phyloP scores from a whole-genome alignment of 2,113 vertebrate species.

The Myanophis thanlyinensis region DNA sequence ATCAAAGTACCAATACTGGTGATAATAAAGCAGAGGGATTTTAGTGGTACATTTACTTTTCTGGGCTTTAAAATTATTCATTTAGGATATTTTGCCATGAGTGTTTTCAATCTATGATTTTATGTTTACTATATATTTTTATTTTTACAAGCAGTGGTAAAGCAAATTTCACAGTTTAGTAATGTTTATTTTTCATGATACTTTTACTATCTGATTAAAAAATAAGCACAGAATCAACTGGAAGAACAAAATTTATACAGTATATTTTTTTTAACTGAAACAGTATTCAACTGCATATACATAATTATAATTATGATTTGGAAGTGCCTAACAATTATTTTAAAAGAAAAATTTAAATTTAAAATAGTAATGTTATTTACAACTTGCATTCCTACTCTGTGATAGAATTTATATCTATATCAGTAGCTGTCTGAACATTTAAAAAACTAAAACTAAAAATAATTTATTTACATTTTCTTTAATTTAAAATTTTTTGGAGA shows the following conservation, averaged over 20 bases:
- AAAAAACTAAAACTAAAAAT: background rate
- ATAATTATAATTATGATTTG: no score
- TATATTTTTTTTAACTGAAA: no score
- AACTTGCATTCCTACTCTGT: background rate
- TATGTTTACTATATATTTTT: background rate
- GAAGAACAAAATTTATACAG: no score
- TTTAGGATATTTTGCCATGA: background rate
- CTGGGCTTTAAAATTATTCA: background rate
- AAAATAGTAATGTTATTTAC: background rate
- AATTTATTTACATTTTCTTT: background rate
- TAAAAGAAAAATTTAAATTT: rapidly evolving
- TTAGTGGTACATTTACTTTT: background rate
- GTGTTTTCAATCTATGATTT: background rate
- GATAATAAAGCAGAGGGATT: background rate
- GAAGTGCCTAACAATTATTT: background rate
- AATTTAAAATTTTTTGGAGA: background rate
- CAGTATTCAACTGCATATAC: no score
- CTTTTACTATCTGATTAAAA: no score
- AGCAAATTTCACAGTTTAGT: background rate
- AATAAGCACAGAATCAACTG: no score
- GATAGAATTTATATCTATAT: background rate
- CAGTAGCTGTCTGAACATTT: background rate
- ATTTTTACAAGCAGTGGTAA: background rate
- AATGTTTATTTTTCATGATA: background rate
- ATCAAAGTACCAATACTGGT: background rate